A percentile compares a stretch with the other conserved stretches of the same genome.
Evolutionary conservation across 2,888 invertebrate genomes (phyloP).

Genomic region (Eueremaeus valkanovi): DNA sequence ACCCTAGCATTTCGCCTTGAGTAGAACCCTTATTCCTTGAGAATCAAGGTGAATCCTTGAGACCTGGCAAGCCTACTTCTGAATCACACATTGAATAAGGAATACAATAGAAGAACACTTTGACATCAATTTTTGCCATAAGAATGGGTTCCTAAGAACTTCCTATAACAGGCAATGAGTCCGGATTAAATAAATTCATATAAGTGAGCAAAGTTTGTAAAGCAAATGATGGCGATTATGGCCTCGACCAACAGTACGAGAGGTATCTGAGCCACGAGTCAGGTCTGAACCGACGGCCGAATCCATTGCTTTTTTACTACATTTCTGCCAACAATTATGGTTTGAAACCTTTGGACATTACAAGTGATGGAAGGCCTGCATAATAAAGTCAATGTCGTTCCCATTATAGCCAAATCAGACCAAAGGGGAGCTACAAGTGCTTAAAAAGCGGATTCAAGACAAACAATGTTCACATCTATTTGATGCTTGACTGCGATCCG

Average conservation of each 20-base stretch:
- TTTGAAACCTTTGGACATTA: slow-evolving; percentile 85
- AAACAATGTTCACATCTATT: slow-evolving; percentile 85
- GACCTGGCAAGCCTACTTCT: too few species aligned
- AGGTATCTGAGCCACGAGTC: slow-evolving; percentile 53
- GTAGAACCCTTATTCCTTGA: too few species aligned
- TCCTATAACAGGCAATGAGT: slow-evolving; percentile 19
- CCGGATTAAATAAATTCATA: not conserved
- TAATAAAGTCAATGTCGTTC: slow-evolving; percentile 87
- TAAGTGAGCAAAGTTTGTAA: slow-evolving; percentile 50
- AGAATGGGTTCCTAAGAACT: too few species aligned
- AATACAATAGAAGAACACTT: slow-evolving; percentile 93
- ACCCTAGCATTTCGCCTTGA: not conserved
- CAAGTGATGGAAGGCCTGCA: slow-evolving; percentile 95
- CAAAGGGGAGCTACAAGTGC: slow-evolving; percentile 78
- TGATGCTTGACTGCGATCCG: slow-evolving; percentile 89
- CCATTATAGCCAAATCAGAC: slow-evolving; percentile 97
- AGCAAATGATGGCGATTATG: too few species aligned
- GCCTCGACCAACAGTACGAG: slow-evolving; percentile 95
- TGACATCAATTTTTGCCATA: slow-evolving; percentile 61
- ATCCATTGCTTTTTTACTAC: slow-evolving; percentile 98
- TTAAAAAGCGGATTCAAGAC: slow-evolving; percentile 84
- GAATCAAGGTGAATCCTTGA: too few species aligned
- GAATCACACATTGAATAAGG: slow-evolving; percentile 72
- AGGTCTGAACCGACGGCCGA: slow-evolving; percentile 83
- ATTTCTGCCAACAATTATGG: slow-evolving; percentile 96